Percentiles rank a stretch among this genome's conserved stretches.
Evolutionary conservation across 2,797 vertebrate genomes (phyloP).

Genomic region (Kryptolebias ocellatus): DNA sequence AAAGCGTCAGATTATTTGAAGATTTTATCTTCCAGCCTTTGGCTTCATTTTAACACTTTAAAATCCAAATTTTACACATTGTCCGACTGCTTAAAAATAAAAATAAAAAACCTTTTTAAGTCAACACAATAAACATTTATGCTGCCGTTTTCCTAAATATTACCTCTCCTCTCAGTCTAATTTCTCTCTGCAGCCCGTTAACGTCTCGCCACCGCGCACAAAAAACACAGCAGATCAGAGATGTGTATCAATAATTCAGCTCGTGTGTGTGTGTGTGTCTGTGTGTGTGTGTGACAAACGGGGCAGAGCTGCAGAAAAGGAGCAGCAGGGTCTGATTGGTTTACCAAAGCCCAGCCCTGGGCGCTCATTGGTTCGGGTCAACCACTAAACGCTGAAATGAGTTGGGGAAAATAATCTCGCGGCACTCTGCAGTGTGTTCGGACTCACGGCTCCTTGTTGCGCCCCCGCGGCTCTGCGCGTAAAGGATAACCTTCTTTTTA

Average conservation of each 20-base stretch:
- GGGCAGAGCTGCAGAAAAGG: conserved; percentile 35
- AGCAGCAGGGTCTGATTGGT: conserved; percentile 70
- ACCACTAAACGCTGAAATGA: conserved; percentile 81
- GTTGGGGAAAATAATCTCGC: conserved; percentile 83
- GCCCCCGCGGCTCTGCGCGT: conserved; percentile 30
- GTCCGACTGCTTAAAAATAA: too few relatives aligned
- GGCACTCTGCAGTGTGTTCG: conserved; percentile 74
- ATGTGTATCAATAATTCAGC: conserved; percentile 70
- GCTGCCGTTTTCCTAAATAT: too few relatives aligned
- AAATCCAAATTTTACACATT: too few relatives aligned
- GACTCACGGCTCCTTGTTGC: conserved; percentile 58
- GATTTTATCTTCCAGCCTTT: background rate
- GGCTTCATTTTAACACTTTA: too few relatives aligned
- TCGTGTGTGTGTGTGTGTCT: conserved; percentile 31
- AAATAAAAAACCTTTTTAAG: too few relatives aligned
- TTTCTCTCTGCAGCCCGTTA: background rate
- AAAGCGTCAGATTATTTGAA: background rate
- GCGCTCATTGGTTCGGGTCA: conserved; percentile 77
- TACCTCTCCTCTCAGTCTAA: background rate
- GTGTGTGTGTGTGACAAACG: background rate
- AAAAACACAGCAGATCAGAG: conserved; percentile 27
- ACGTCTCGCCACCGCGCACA: background rate
- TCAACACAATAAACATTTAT: too few relatives aligned
- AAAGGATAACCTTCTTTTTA: conserved; percentile 64
- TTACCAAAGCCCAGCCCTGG: conserved; percentile 77